phyloP scores from a whole-genome alignment of 2,113 vertebrate genomes.

The Cyrtonyx montezumae region DNA sequence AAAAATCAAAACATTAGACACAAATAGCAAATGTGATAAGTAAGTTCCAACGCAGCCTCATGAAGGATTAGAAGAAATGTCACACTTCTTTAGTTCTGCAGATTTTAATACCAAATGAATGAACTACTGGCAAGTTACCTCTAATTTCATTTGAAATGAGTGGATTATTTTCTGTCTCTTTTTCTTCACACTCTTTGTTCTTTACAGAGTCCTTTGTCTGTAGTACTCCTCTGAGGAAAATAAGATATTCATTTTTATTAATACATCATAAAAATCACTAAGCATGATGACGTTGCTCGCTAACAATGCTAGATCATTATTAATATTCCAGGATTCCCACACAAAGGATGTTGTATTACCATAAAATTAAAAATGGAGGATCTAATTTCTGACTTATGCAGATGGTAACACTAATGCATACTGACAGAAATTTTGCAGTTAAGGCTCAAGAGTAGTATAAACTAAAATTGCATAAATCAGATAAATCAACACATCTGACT shows the following conservation, averaged over 20 bases:
- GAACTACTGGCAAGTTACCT: constrained; percentile 72
- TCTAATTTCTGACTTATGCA: background rate
- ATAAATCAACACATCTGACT: background rate
- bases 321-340: background rate
- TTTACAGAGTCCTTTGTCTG: constrained; percentile 73
- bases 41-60: background rate
- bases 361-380: background rate
- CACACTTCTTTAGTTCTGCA: background rate
- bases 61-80: background rate
- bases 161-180: constrained; percentile 75
- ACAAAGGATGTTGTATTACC: background rate
- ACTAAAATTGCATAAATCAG: background rate
- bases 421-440: background rate
- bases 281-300: background rate
- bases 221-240: constrained; percentile 78
- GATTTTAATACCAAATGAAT: background rate
- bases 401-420: background rate
- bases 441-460: background rate
- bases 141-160: constrained; percentile 77
- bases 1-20: background rate
- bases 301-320: background rate
- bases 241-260: constrained; percentile 21
- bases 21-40: background rate
- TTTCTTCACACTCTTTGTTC: constrained; percentile 70
- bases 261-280: constrained; percentile 2